phyloP scores from a whole-genome alignment of 1,140 invertebrate species.

The Leptopilina boulardi region DNA sequence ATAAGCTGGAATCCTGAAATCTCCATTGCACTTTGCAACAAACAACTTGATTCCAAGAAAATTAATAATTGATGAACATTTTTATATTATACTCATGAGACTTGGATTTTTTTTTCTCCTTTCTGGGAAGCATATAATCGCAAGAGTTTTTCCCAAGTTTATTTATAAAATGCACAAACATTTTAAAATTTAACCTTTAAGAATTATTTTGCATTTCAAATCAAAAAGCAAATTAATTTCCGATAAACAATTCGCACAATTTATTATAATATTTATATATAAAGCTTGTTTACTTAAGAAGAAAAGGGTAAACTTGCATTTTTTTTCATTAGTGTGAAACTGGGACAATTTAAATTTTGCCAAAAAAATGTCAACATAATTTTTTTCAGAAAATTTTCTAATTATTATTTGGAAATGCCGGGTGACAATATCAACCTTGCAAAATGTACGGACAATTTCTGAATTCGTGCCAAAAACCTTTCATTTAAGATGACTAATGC shows the following conservation, averaged over 20 bases:
- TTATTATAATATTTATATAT: too few relatives aligned
- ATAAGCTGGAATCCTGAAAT: constrained; percentile 7
- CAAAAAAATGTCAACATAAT: constrained; percentile 27
- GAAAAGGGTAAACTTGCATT: background rate
- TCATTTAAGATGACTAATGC: constrained; percentile 23
- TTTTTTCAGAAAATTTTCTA: constrained; percentile 14
- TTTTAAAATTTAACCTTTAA: background rate
- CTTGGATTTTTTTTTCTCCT: constrained; percentile 9
- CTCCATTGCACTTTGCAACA: constrained; percentile 7
- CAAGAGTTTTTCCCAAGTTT: background rate
- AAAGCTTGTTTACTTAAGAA: background rate
- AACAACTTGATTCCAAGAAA: constrained; percentile 26
- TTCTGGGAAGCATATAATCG: background rate
- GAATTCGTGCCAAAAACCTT: constrained; percentile 24
- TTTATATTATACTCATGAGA: background rate
- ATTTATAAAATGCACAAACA: background rate
- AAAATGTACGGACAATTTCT: constrained; percentile 2
- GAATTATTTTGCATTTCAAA: background rate
- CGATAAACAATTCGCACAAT: too few relatives aligned
- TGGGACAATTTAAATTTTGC: constrained; percentile 2
- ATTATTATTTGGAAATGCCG: constrained; percentile 28
- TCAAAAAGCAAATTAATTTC: too few relatives aligned
- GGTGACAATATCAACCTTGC: constrained; percentile 16
- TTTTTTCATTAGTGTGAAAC: constrained; percentile 1
- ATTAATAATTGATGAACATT: constrained; percentile 14